Base-by-base conservation (phyloP, 2,113 vertebrate species). In the Cyprinus carpio region DNA sequence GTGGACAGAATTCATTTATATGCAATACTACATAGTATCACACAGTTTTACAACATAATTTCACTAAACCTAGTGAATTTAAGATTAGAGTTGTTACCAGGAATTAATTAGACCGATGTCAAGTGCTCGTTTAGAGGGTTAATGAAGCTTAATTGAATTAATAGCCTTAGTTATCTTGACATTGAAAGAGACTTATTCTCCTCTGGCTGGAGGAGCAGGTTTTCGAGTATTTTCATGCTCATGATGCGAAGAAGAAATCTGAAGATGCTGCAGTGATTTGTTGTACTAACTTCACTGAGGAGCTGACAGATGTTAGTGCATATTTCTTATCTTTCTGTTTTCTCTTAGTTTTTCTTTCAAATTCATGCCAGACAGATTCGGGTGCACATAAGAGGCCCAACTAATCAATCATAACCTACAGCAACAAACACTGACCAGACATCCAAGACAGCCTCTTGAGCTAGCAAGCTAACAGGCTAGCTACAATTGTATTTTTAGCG, bases 391-490 rank as follows among this genome's bases (percentile, higher is more conserved):
- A 62, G 56, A 5, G 7, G 4, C 34, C 23, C 23, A 72, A 37
- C n/a, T n/a, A 67, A 81, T 69, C 62, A 51, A 81, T 81, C 16
- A 81, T 29, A 81, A 69, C 20, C 13, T 40, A 80, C 31, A 62
- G 49, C 79, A 81, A 51, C 56, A 62, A 64, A n/a, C 25, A 29
- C 76, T 34, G 12, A 16, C 18, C 11, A 31, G 16, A 67, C 65
- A 31, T 20, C 18, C 27, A 34, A 81, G 1, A 51, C 43, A 27
- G 12, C 11, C 60, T 67, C 6, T 20, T 31, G 9, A 69, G 62
- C 62, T 81, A 81, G 60, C 43, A 51, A 31, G 80, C 80, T 81
- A 81, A 81, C 43, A 11, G 43, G 62, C 10, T 69, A 69, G 27
- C 80, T 31, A 8, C 40, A 49, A 51, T 12, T 13, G 62, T 49